phyloP scores from a whole-genome alignment of 2,888 invertebrate species.

The Agonopterix arenella region DNA sequence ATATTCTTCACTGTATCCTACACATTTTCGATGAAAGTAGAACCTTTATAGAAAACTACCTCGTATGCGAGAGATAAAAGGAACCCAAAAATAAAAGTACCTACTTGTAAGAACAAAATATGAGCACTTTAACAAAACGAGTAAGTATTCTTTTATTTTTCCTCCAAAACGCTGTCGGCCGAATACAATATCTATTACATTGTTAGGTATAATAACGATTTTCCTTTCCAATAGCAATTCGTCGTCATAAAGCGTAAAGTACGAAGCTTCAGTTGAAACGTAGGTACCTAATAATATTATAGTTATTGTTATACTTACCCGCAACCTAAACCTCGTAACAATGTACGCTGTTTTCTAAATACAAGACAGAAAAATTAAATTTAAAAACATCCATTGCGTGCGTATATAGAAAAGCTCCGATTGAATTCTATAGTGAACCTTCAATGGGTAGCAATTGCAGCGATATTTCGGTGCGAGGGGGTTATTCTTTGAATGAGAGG shows the following conservation, averaged over 20 bases:
- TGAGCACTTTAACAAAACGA: background rate
- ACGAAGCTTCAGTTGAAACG: slow-evolving; percentile 53
- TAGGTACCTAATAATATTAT: slow-evolving; percentile 62
- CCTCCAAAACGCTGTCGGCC: slow-evolving; percentile 49
- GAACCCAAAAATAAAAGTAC: background rate
- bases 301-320: slow-evolving; percentile 64
- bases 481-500: slow-evolving; percentile 42
- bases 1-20: too few relatives aligned
- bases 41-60: too few relatives aligned
- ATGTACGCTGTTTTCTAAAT: slow-evolving; percentile 17
- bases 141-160: slow-evolving; percentile 37
- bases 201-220: slow-evolving; percentile 48
- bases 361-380: slow-evolving; percentile 18
- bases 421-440: slow-evolving; percentile 17
- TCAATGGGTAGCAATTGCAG: slow-evolving; percentile 31
- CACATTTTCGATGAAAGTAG: too few relatives aligned
- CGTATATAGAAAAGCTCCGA: slow-evolving; percentile 15
- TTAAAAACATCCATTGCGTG: slow-evolving; percentile 39
- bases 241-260: slow-evolving; percentile 63
- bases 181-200: slow-evolving; percentile 35
- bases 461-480: slow-evolving; percentile 25
- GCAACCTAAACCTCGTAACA: slow-evolving; percentile 37
- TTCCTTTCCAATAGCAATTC: slow-evolving; percentile 58
- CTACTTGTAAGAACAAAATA: background rate
- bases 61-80: background rate